Conservation (phyloP, 1,140 invertebrate genomes). For the Lepidurus apus region DNA sequence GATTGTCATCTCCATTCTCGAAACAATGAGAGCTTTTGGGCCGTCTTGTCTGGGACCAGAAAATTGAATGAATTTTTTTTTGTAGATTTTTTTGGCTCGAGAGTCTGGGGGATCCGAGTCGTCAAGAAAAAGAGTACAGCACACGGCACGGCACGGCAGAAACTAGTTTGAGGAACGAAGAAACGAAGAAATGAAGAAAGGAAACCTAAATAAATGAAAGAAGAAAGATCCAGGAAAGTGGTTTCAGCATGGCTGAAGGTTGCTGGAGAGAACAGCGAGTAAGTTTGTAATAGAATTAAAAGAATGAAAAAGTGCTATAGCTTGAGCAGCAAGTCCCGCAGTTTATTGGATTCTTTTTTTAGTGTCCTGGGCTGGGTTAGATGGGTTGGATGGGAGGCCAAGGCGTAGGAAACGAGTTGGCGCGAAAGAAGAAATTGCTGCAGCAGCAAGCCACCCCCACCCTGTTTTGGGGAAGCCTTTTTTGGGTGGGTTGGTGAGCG, state of each 20-base stretch:
- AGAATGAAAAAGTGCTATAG: constrained; percentile 15
- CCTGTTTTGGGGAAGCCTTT: too few relatives aligned
- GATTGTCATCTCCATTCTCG: constrained; percentile 8
- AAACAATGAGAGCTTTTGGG: constrained; percentile 9
- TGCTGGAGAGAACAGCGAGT: constrained; percentile 4
- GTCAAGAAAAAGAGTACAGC: background rate
- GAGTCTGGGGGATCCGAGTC: background rate
- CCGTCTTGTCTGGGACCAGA: background rate
- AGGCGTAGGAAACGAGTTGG: background rate
- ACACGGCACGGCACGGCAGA: background rate
- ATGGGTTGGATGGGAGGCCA: background rate
- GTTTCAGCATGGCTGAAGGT: constrained; percentile 12
- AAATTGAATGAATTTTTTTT: background rate
- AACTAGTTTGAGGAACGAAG: constrained; percentile 18
- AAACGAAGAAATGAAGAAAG: background rate
- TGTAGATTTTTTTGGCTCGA: background rate
- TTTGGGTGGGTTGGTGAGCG: background rate
- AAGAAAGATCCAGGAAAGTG: constrained; percentile 5
- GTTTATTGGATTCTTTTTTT: background rate
- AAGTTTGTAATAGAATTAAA: constrained; percentile 22
- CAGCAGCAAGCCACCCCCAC: background rate
- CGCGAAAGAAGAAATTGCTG: constrained; percentile 18
- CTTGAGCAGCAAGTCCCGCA: background rate
- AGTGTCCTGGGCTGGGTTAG: background rate
- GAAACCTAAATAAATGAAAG: constrained; percentile 4